A percentile compares a stretch with the other conserved stretches of the same genome.
Conservation (phyloP, 2,797 vertebrate genomes). For the Phrynocephalus guinanensis region DNA sequence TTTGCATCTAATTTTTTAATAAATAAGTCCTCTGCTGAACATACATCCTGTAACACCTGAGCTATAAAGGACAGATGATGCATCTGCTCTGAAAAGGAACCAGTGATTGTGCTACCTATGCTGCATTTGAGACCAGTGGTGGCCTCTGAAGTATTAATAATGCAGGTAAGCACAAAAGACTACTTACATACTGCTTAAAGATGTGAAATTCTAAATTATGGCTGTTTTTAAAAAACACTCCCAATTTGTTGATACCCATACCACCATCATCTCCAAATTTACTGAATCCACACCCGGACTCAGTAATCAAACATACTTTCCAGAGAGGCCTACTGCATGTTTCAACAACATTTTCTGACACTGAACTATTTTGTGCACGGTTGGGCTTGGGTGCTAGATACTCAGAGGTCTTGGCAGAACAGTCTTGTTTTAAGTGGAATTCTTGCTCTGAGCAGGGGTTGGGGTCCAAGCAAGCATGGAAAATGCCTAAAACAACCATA, state of each 20-base stretch:
- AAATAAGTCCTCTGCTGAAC: constrained; percentile 43
- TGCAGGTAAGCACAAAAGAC: background rate
- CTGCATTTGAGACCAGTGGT: background rate
- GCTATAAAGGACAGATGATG: constrained; percentile 20
- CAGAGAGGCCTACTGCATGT: background rate
- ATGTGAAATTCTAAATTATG: background rate
- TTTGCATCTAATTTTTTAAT: constrained; percentile 60
- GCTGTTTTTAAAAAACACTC: background rate
- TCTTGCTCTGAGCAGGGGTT: background rate
- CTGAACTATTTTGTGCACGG: background rate
- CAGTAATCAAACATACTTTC: background rate
- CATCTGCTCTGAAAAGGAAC: constrained; percentile 30
- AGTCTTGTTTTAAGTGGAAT: background rate
- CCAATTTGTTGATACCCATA: background rate
- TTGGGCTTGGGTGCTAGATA: background rate
- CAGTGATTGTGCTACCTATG: constrained; percentile 21
- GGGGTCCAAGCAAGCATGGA: background rate
- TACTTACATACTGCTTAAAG: constrained; percentile 3
- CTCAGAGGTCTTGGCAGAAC: background rate
- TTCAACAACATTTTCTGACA: background rate
- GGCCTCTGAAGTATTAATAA: constrained; percentile 2
- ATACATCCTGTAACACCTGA: constrained; percentile 29
- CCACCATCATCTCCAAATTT: background rate
- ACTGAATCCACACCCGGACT: background rate
- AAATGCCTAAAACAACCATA: background rate